A percentile compares a stretch with the other conserved stretches of the same genome.
phyloP scores from a whole-genome alignment of 2,888 invertebrate genomes.

The Macrostomum cliftonense region DNA sequence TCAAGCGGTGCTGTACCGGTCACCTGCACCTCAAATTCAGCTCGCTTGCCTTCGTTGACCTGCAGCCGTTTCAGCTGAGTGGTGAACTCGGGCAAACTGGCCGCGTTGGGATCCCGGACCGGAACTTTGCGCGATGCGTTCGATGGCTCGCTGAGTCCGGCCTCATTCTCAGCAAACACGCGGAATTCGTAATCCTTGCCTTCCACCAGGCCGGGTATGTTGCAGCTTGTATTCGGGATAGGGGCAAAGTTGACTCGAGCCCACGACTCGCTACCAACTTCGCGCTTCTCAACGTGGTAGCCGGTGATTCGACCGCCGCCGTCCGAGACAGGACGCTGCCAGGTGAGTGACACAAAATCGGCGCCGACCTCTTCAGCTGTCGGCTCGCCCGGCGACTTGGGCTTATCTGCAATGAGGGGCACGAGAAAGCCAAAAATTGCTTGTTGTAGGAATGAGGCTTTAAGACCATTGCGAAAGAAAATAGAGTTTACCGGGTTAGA shows the following conservation, averaged over 20 bases:
- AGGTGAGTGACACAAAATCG: constrained; percentile 86
- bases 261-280: constrained; percentile 64
- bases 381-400: constrained; percentile 74
- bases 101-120: constrained; percentile 67
- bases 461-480: no score
- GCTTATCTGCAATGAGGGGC: constrained; percentile 69
- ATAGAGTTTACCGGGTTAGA: no score
- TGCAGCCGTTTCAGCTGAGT: constrained; percentile 64
- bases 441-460: no score
- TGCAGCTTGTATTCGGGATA: constrained; percentile 57
- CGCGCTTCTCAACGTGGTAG: constrained; percentile 93
- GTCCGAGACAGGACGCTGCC: constrained; percentile 78
- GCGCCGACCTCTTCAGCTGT: constrained; percentile 80
- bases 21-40: constrained; percentile 75
- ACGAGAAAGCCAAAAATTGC: no score
- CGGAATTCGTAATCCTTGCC: constrained; percentile 93
- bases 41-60: constrained; percentile 81
- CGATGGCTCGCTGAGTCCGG: constrained; percentile 72
- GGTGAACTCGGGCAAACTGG: constrained; percentile 62
- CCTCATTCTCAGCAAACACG: constrained; percentile 83
- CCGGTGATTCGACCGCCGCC: constrained; percentile 88
- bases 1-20: constrained; percentile 68
- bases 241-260: constrained; percentile 58
- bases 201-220: constrained; percentile 82
- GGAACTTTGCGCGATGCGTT: constrained; percentile 66